These are phyloP conservation scores for Diprion similis DNA, from an alignment of 1,140 invertebrate species.

Conservation along the genomic window DNA sequence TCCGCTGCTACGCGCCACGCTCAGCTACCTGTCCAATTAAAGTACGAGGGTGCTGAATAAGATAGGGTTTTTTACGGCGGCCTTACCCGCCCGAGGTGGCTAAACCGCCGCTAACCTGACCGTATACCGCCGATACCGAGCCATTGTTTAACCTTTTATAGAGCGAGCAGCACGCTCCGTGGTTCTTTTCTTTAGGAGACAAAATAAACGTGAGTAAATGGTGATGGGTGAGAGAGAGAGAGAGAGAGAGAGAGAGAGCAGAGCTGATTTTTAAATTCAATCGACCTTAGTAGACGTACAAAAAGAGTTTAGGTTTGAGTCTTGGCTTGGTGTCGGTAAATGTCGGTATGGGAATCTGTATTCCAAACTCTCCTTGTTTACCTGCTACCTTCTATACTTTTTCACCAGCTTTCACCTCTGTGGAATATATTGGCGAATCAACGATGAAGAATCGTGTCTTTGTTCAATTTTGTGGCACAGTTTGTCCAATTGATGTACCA, in stretches of 20 bases:
- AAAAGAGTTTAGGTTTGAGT: no score
- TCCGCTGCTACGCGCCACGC: not conserved
- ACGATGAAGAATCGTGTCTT: no score
- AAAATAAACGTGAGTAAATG: not conserved
- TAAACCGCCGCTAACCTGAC: not conserved
- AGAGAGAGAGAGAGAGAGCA: no score
- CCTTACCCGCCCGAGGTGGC: not conserved
- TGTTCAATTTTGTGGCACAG: no score
- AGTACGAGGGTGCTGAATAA: not conserved
- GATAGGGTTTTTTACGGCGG: not conserved
- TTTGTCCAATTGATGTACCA: no score
- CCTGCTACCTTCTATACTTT: no score
- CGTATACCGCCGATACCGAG: not conserved
- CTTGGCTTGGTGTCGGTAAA: no score
- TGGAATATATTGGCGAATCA: no score
- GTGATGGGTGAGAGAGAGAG: not conserved
- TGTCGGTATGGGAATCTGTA: no score
- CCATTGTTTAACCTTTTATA: not conserved
- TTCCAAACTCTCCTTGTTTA: no score
- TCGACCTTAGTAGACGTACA: not conserved
- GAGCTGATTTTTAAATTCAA: not conserved
- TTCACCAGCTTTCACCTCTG: no score
- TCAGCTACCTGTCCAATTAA: constrained; percentile 1
- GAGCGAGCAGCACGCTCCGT: not conserved
- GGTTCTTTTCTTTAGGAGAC: not conserved